Evolutionary conservation across 2,113 vertebrate species (phyloP), one percentile per base, ranked within the genome.

Genomic region (Thalassarche chlororhynchos): DNA sequence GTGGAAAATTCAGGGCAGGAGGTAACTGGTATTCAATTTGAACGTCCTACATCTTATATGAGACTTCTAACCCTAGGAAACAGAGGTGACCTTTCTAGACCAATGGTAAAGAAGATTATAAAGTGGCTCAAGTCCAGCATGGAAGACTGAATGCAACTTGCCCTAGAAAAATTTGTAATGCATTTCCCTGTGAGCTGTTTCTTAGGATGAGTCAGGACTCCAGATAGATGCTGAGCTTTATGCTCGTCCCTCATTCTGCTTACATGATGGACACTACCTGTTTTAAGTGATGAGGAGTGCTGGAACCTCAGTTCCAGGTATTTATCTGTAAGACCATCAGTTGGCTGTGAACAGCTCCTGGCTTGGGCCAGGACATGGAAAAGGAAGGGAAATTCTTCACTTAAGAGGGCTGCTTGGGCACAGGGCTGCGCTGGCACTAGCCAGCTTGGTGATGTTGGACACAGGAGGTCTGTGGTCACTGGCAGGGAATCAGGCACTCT

Each of bases 41-140:
- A 60, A 19, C 3, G 2, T 49, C 7, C 16, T 52, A 38, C 1
- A 1, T 34, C 5, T 9, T 49, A 0, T 49, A 21, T 28, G 38
- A 61, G 21, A 25, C 12, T 52, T 4, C 17, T 62, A 69, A 32
- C 15, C 21, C 29, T 51, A 69, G 72, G 10, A 54, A 79, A 25
- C 10, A 51, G 17, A 51, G 49, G 12, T 8, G 23, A 17, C 13
- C 12, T 93, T 65, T 72, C 32, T 64, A 72, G 38, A 49, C 21
- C 5, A 10, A 54, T 36, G 9, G 4, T 28, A 24, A 82, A 78
- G 17, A 78, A 69, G 12, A 34, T 46, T 60, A 29, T 20, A 42
- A 71, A 69, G 10, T 20, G 28, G 3, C 42, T 6, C 15, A 83
- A 23, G 3, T 79, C 42, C 25, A 44, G 25, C 24, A 44, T 12